A percentile compares a stretch with the other conserved stretches of the same genome.
Evolutionary conservation across 2,797 vertebrate genomes (phyloP).

Genomic region (Sebastes oblongus): DNA sequence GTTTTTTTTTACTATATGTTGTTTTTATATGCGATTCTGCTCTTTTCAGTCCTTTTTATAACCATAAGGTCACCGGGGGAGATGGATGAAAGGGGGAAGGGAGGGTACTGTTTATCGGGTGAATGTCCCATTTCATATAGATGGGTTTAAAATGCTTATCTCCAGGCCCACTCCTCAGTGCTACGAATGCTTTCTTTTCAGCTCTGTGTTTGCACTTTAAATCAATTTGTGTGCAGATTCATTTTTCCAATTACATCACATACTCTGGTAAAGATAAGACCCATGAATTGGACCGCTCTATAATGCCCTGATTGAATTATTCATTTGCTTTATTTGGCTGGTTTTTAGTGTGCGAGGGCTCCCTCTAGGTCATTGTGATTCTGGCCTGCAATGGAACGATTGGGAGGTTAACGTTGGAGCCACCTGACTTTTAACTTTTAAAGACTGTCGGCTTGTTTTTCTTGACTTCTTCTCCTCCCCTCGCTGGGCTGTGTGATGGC

Average conservation of each 20-base stretch:
- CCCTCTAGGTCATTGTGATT: constrained; percentile 21
- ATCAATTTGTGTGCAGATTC: constrained; percentile 88
- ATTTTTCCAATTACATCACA: constrained; percentile 85
- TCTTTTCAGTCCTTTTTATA: background rate
- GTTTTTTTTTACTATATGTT: background rate
- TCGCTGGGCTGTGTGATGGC: constrained; percentile 62
- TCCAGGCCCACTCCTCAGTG: constrained; percentile 66
- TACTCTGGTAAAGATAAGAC: constrained; percentile 84
- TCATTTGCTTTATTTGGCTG: constrained; percentile 58
- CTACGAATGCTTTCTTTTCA: constrained; percentile 9
- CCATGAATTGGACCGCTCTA: constrained; percentile 80
- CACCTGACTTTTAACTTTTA: constrained; percentile 87
- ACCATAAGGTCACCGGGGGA: background rate
- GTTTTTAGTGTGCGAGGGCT: constrained; percentile 7
- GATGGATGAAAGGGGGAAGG: background rate
- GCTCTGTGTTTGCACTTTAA: constrained; percentile 75
- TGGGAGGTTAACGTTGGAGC: constrained; percentile 78
- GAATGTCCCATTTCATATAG: constrained; percentile 37
- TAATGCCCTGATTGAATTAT: constrained; percentile 75
- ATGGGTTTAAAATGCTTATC: constrained; percentile 75
- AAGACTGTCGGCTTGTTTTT: constrained; percentile 49
- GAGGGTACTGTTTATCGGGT: constrained; percentile 39
- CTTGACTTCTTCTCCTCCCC: constrained; percentile 72
- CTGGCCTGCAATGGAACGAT: constrained; percentile 29
- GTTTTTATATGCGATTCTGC: background rate